Conservation (phyloP, 2,888 invertebrate species). For the Lagria hirta region DNA sequence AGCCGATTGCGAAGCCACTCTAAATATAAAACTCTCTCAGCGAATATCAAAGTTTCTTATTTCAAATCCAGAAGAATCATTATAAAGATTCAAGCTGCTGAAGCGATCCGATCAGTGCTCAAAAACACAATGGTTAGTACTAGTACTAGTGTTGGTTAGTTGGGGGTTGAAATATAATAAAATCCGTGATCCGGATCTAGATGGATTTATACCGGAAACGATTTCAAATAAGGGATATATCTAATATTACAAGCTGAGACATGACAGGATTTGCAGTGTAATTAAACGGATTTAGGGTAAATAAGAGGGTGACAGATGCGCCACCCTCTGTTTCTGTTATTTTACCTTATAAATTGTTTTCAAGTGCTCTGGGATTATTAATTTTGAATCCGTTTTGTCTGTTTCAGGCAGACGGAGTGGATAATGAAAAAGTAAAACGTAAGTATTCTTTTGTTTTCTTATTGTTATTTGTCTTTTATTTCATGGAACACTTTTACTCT, state of each 20-base stretch:
- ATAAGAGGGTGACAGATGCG: background rate
- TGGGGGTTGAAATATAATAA: background rate
- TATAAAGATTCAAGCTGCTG: slow-evolving; percentile 17
- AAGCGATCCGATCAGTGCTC: slow-evolving; percentile 10
- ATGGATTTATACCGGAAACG: slow-evolving; percentile 6
- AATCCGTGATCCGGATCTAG: slow-evolving; percentile 9
- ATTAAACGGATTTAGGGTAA: slow-evolving; percentile 7
- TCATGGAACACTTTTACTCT: too few species aligned
- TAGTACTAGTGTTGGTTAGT: background rate
- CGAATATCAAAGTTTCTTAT: slow-evolving; percentile 17
- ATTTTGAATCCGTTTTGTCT: slow-evolving; percentile 24
- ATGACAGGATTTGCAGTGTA: slow-evolving; percentile 8
- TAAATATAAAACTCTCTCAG: slow-evolving; percentile 24
- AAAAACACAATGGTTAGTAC: slow-evolving; percentile 14
- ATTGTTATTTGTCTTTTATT: too few species aligned
- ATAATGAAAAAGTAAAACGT: slow-evolving; percentile 51
- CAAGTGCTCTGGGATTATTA: slow-evolving; percentile 4
- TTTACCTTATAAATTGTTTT: slow-evolving; percentile 9
- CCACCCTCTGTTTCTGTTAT: slow-evolving; percentile 1
- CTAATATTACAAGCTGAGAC: slow-evolving; percentile 7
- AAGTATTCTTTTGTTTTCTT: too few species aligned
- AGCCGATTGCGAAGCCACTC: slow-evolving; percentile 20
- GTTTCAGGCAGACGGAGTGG: slow-evolving; percentile 46
- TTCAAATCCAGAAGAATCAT: slow-evolving; percentile 4
- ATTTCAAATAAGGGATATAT: slow-evolving; percentile 1